Evolutionary conservation across 2,888 invertebrate genomes (phyloP).

Genomic region (Leucophenga maculata): DNA sequence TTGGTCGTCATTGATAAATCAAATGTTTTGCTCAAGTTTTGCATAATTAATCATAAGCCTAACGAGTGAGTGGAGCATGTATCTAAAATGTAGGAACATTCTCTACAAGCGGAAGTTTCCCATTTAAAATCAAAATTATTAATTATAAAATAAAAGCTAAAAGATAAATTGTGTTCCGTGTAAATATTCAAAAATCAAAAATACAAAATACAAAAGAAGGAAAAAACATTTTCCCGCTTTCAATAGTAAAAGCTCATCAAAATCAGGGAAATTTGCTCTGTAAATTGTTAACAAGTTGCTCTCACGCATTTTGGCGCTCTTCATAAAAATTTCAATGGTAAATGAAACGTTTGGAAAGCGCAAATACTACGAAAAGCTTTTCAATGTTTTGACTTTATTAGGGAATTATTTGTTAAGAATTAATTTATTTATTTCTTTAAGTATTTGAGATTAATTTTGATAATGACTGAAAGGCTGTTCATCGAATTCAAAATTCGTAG

Average conservation of each 20-base stretch:
- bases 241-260: background rate
- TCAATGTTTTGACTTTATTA: too few relatives aligned
- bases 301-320: background rate
- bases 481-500: too few relatives aligned
- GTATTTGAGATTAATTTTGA: too few relatives aligned
- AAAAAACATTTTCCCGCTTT: background rate
- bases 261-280: background rate
- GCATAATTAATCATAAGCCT: conserved; percentile 8
- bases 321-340: too few relatives aligned
- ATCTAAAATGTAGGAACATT: too few relatives aligned
- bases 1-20: background rate
- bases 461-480: too few relatives aligned
- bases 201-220: too few relatives aligned
- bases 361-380: too few relatives aligned
- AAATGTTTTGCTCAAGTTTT: background rate
- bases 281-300: too few relatives aligned
- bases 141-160: conserved; percentile 3
- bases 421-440: too few relatives aligned
- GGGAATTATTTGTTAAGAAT: too few relatives aligned
- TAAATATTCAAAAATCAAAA: too few relatives aligned
- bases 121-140: conserved; percentile 2
- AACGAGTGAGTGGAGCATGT: background rate
- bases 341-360: background rate
- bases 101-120: background rate
- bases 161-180: background rate